Conservation (phyloP, 2,113 vertebrate species). For the Paraplagusia blochii region DNA sequence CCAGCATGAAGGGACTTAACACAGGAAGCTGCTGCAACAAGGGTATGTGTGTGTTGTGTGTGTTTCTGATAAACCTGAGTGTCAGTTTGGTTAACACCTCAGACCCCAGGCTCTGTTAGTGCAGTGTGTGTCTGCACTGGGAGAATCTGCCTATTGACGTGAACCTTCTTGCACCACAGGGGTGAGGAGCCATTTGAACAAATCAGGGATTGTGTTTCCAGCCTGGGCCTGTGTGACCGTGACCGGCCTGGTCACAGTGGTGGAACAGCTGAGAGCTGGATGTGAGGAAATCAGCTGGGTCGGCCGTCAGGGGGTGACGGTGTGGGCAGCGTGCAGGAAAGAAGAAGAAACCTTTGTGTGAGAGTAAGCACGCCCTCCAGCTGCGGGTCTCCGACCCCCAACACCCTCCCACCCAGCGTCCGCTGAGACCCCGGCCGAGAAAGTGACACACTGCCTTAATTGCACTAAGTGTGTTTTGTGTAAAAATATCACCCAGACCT, state of each 20-base stretch:
- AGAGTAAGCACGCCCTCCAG: slow-evolving; percentile 9
- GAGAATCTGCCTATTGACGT: no score
- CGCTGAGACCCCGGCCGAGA: slow-evolving; percentile 53
- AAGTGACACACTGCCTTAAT: slow-evolving; percentile 72
- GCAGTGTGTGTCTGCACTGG: slow-evolving; percentile 6
- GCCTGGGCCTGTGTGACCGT: slow-evolving; percentile 1
- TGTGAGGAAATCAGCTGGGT: slow-evolving; percentile 51
- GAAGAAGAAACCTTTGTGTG: slow-evolving; percentile 51
- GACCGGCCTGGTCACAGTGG: slow-evolving; percentile 20
- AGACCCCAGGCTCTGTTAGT: slow-evolving; percentile 1
- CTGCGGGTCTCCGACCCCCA: slow-evolving; percentile 35
- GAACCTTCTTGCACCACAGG: no score
- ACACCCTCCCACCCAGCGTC: slow-evolving; percentile 8
- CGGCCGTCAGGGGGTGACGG: slow-evolving; percentile 25
- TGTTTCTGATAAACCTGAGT: slow-evolving; percentile 41
- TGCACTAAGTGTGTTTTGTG: slow-evolving; percentile 80
- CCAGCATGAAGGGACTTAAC: slow-evolving; percentile 65
- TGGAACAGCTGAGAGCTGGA: slow-evolving; percentile 31
- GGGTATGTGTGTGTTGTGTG: slow-evolving; percentile 45
- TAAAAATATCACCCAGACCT: slow-evolving; percentile 78
- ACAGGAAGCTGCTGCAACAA: slow-evolving; percentile 68
- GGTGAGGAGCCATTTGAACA: no score
- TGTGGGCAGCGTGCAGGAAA: slow-evolving; percentile 29
- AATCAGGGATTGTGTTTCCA: not conserved
- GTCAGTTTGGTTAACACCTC: slow-evolving; percentile 28